Evolutionary conservation across 2,888 invertebrate genomes (phyloP).

Genomic region (Molanna angustata): DNA sequence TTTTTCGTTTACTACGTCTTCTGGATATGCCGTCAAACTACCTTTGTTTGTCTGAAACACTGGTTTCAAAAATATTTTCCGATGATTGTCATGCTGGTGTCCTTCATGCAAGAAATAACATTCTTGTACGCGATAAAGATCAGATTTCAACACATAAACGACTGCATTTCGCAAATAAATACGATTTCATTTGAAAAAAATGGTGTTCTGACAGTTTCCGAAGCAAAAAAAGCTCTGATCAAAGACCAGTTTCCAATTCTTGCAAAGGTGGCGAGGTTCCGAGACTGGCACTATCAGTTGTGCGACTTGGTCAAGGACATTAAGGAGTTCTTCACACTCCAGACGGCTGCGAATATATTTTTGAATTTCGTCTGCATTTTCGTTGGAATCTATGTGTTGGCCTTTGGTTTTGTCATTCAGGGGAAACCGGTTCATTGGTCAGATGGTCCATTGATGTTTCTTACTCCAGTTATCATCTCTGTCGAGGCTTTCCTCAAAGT

Average conservation of each 20-base stretch:
- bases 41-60: neutral
- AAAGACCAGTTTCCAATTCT: neutral
- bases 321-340: neutral
- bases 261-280: neutral
- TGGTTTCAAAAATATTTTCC: neutral
- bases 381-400: neutral
- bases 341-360: neutral
- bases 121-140: neutral
- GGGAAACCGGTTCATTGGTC: neutral
- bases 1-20: neutral
- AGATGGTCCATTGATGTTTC: neutral
- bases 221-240: neutral
- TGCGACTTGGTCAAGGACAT: neutral
- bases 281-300: neutral
- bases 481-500: neutral
- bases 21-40: neutral
- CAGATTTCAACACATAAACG: neutral
- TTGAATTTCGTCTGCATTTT: neutral
- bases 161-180: neutral
- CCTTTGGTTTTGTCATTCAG: neutral
- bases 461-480: neutral
- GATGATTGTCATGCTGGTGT: neutral
- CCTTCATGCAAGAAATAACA: neutral
- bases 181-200: neutral
- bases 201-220: neutral